Evolutionary conservation across 2,888 invertebrate genomes (phyloP).

Genomic region (Acrobasis repandana): DNA sequence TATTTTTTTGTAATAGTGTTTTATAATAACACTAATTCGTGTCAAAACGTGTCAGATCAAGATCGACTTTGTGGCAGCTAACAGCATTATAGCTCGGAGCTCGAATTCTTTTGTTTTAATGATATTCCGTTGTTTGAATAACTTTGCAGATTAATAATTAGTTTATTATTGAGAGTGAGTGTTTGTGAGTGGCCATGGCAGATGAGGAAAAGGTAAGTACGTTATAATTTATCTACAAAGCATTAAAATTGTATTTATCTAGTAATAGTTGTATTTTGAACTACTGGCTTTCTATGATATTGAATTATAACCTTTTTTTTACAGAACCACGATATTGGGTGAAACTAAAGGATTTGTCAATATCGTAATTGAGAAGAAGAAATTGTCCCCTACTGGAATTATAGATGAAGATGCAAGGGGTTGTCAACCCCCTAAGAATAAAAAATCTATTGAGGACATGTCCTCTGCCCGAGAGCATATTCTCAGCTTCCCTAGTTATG

Average conservation of each 20-base stretch:
- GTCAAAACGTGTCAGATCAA: slow-evolving; percentile 20
- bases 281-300: not conserved
- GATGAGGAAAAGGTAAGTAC: slow-evolving; percentile 7
- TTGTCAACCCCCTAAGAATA: slow-evolving; percentile 27
- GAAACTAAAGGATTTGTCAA: slow-evolving; percentile 26
- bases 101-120: not conserved
- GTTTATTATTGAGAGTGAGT: not conserved
- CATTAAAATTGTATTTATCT: no score
- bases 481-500: slow-evolving; percentile 28
- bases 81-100: not conserved
- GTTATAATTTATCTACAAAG: not conserved
- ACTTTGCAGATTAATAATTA: not conserved
- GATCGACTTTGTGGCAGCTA: slow-evolving; percentile 6
- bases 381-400: slow-evolving; percentile 28
- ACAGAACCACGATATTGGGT: no score
- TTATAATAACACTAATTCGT: no score
- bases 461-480: slow-evolving; percentile 25
- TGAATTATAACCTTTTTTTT: not conserved
- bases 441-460: slow-evolving; percentile 26
- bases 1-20: no score
- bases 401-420: slow-evolving; percentile 28
- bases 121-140: not conserved
- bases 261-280: not conserved
- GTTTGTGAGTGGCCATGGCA: slow-evolving; percentile 3
- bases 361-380: slow-evolving; percentile 26